Conservation (phyloP, 1,140 invertebrate genomes). For the Hydropsyche tenuis region DNA sequence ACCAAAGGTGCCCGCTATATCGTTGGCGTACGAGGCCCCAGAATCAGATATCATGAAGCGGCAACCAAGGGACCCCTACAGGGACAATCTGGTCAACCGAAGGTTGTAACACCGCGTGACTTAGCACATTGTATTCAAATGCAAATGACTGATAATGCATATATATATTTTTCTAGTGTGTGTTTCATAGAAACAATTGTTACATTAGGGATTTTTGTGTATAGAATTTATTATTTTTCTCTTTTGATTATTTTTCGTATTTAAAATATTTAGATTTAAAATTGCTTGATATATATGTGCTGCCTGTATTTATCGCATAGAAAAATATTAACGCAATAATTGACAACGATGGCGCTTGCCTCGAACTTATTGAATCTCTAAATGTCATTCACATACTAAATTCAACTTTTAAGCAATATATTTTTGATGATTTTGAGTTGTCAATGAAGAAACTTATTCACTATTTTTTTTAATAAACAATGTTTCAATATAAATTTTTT, state of each 20-base stretch:
- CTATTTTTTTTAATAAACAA: no score
- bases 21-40: slow-evolving; percentile 94
- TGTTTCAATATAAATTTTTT: no score
- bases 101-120: slow-evolving; percentile 66
- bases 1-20: slow-evolving; percentile 91
- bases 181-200: slow-evolving; percentile 35
- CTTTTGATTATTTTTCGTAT: slow-evolving; percentile 10
- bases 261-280: slow-evolving; percentile 1
- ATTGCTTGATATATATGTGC: slow-evolving; percentile 27
- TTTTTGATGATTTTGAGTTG: no score
- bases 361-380: no score
- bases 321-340: no score
- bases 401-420: no score
- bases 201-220: slow-evolving; percentile 1
- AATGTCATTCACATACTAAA: no score
- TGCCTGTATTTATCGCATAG: slow-evolving; percentile 23
- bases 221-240: slow-evolving; percentile 14
- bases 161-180: slow-evolving; percentile 45
- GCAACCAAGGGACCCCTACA: slow-evolving; percentile 90
- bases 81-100: slow-evolving; percentile 95
- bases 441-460: no score
- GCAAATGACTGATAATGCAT: slow-evolving; percentile 49
- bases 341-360: no score
- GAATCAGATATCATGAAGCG: slow-evolving; percentile 98
- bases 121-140: slow-evolving; percentile 49